Percentiles rank a stretch among this genome's conserved stretches.
phyloP scores from a whole-genome alignment of 2,888 invertebrate species.

The Minunthozetes semirufus region DNA sequence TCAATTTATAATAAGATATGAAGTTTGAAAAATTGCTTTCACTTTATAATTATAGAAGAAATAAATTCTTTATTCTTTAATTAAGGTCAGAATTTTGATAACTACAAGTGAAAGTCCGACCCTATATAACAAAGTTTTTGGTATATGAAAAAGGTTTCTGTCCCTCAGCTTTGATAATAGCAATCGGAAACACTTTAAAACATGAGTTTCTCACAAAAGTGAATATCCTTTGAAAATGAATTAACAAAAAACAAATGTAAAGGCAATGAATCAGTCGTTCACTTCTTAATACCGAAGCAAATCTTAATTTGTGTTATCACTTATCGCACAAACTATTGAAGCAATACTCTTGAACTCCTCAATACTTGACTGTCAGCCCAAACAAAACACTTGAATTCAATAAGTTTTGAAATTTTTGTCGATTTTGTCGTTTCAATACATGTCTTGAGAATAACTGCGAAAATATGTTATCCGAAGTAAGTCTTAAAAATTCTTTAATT shows the following conservation, averaged over 20 bases:
- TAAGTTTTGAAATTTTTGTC: neutral
- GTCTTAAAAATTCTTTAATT: too few species aligned
- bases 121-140: too few species aligned
- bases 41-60: too few species aligned
- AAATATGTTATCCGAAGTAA: neutral
- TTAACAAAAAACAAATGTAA: neutral
- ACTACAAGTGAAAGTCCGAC: too few species aligned
- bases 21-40: too few species aligned
- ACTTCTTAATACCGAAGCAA: neutral
- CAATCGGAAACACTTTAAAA: neutral
- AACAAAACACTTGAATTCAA: constrained; percentile 12
- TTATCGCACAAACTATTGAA: constrained; percentile 8
- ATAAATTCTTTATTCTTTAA: too few species aligned
- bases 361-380: constrained; percentile 5
- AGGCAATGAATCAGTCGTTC: neutral
- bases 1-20: too few species aligned
- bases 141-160: too few species aligned
- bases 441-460: neutral
- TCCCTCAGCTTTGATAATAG: too few species aligned
- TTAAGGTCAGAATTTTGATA: too few species aligned
- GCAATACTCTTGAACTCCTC: too few species aligned
- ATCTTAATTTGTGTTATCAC: constrained; percentile 28
- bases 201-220: neutral
- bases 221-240: neutral
- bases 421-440: neutral